Conservation (phyloP, 1,140 invertebrate species). For the Trypoxylus dichotomus region DNA sequence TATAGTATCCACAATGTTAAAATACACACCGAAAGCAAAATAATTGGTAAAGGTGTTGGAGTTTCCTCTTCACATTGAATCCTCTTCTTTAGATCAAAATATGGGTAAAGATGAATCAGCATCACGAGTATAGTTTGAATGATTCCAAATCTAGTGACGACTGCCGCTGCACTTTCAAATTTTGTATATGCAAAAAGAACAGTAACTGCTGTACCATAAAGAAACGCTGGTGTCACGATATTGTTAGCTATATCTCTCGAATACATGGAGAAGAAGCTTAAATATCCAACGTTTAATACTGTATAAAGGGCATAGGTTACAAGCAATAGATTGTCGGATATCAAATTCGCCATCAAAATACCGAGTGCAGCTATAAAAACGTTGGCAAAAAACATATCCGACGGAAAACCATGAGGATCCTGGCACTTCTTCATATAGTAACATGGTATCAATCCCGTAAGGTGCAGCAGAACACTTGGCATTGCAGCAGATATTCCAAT, state of each 20-base stretch:
- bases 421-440: neutral
- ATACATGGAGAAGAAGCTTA: neutral
- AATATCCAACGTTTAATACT: neutral
- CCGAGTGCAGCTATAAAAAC: neutral
- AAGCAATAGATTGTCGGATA: neutral
- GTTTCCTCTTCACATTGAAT: neutral
- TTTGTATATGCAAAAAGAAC: neutral
- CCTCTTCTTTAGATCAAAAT: neutral
- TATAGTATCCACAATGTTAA: neutral
- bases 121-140: slow-evolving; percentile 1
- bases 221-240: neutral
- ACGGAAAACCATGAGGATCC: neutral
- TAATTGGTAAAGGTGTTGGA: slow-evolving; percentile 2
- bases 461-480: neutral
- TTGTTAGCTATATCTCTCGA: neutral
- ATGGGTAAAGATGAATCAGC: neutral
- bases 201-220: neutral
- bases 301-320: neutral
- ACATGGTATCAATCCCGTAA: neutral
- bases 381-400: slow-evolving; percentile 6
- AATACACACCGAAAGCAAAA: slow-evolving; percentile 3
- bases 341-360: neutral
- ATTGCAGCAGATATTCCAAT: neutral
- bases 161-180: neutral
- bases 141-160: neutral